phyloP scores from a whole-genome alignment of 2,797 vertebrate species.

The Poliocrania exsul region DNA sequence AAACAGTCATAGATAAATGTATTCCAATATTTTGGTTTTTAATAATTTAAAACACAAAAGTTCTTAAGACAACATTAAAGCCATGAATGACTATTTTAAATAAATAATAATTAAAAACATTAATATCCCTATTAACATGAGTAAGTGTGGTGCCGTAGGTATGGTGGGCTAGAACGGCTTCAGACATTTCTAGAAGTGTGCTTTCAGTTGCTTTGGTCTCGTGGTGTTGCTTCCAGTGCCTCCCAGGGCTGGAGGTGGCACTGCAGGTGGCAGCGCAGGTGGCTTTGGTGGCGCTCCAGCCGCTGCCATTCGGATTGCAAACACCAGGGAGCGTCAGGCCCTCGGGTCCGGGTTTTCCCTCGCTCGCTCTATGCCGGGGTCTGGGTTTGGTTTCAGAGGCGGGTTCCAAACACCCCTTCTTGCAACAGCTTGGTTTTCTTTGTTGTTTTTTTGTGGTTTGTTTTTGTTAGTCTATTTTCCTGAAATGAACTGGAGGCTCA shows the following conservation, averaged over 20 bases:
- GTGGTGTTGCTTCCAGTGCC: neutral
- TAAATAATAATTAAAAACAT: neutral
- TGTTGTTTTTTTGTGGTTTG: neutral
- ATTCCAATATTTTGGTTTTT: neutral
- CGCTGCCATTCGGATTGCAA: neutral
- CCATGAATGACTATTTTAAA: neutral
- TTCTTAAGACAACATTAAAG: neutral
- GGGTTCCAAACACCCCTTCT: neutral
- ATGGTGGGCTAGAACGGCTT: neutral
- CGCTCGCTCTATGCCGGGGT: neutral
- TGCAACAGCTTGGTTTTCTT: neutral
- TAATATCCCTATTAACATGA: neutral
- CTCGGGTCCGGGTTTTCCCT: neutral
- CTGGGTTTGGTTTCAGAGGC: neutral
- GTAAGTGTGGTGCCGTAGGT: neutral
- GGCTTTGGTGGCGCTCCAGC: neutral
- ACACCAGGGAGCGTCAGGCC: constrained; percentile 15
- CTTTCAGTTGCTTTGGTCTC: neutral
- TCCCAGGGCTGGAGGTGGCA: neutral
- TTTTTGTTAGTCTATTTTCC: neutral
- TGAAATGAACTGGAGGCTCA: neutral
- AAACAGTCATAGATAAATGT: neutral
- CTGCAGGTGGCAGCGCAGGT: neutral
- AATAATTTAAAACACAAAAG: neutral
- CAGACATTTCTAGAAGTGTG: neutral